Percentiles rank a stretch among this genome's conserved stretches.
Conservation (phyloP, 2,113 vertebrate species). For the Nycticebus coucang region DNA sequence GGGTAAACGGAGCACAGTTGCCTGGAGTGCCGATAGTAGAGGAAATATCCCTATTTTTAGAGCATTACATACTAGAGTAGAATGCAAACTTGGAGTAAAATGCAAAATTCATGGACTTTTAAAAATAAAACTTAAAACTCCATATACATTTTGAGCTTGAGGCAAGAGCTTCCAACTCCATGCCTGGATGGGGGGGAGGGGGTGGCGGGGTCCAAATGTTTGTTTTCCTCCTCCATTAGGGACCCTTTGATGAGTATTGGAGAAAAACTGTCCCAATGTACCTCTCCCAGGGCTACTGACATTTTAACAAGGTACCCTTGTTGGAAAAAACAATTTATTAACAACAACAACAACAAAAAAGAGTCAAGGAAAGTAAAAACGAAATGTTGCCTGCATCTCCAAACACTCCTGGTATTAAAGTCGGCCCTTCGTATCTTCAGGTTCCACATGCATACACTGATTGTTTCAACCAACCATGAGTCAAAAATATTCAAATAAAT, state of each 20-base stretch:
- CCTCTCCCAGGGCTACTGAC: not conserved
- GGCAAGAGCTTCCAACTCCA: conserved; percentile 17
- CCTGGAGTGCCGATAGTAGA: not conserved
- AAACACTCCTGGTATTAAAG: not conserved
- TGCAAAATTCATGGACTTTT: conserved; percentile 32
- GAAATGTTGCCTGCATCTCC: not conserved
- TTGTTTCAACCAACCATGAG: not conserved
- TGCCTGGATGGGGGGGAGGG: not conserved
- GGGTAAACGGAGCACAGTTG: not conserved
- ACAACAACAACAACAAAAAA: not conserved
- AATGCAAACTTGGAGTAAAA: conserved; percentile 46
- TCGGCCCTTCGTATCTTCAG: not conserved
- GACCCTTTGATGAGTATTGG: not conserved
- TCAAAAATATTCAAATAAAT: not conserved
- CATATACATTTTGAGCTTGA: conserved; percentile 42
- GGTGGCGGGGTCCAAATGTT: not conserved
- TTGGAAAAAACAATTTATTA: not conserved
- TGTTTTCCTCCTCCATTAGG: not conserved
- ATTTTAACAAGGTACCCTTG: conserved; percentile 17
- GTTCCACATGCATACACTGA: not conserved
- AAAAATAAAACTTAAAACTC: conserved; percentile 57
- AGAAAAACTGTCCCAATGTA: conserved; percentile 2
- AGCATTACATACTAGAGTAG: not conserved
- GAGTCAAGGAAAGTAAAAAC: not conserved
- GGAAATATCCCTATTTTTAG: conserved; percentile 21